Conservation (phyloP, 2,888 invertebrate species). For the Ennomos fuscantarius region DNA sequence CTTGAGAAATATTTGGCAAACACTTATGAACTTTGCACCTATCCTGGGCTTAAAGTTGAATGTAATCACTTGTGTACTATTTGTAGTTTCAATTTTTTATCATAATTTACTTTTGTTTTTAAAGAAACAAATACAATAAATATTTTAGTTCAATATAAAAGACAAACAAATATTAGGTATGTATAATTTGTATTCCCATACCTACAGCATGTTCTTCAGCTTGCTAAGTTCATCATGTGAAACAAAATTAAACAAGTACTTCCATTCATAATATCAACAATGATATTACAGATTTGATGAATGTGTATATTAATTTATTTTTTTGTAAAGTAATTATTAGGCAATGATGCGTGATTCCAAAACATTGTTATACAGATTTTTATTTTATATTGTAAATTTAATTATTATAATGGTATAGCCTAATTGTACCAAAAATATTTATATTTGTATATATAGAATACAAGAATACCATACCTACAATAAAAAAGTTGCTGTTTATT, state of each 20-base stretch:
- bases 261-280: constrained; percentile 27
- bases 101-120: constrained; percentile 18
- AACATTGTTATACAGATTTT: constrained; percentile 18
- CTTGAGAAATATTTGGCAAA: constrained; percentile 45
- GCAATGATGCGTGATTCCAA: constrained; percentile 22
- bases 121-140: constrained; percentile 14
- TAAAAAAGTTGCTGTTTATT: constrained; percentile 40
- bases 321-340: constrained; percentile 32
- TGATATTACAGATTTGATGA: constrained; percentile 24
- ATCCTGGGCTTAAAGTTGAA: constrained; percentile 43
- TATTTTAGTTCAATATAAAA: constrained; percentile 28
- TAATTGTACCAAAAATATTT: constrained; percentile 49
- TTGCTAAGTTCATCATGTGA: constrained; percentile 26
- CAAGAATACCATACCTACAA: constrained; percentile 35
- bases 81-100: constrained; percentile 3
- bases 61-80: constrained; percentile 52
- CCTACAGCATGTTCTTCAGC: constrained; percentile 7
- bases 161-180: constrained; percentile 11
- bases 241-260: constrained; percentile 29
- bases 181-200: not conserved
- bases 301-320: constrained; percentile 28
- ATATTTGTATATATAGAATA: constrained; percentile 53
- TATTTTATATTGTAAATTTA: constrained; percentile 29
- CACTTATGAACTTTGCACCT: constrained; percentile 69
- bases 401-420: constrained; percentile 35